Evolutionary conservation across 2,113 vertebrate genomes (phyloP).

Genomic region (Puma concolor): DNA sequence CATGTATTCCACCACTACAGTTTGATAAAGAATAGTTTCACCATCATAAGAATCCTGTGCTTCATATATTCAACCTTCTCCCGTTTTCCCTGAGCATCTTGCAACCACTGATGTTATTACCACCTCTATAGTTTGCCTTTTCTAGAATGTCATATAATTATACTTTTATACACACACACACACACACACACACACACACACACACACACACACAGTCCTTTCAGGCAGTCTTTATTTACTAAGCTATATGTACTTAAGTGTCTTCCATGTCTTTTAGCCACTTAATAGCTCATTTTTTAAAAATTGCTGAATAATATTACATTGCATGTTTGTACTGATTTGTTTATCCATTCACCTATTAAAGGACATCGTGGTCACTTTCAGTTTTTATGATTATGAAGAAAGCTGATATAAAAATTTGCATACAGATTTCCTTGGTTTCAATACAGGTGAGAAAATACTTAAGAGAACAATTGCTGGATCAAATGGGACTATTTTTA

Average conservation of each 20-base stretch:
- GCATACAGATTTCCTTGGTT: not conserved
- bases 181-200: too few relatives aligned
- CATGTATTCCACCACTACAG: not conserved
- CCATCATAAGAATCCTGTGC: not conserved
- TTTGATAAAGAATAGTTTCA: not conserved
- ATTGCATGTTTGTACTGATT: not conserved
- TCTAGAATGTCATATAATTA: not conserved
- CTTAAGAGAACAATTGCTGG: not conserved
- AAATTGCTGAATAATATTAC: not conserved
- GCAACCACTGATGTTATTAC: not conserved
- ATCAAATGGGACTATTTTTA: not conserved
- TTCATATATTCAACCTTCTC: not conserved
- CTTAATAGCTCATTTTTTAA: not conserved
- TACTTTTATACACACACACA: not conserved
- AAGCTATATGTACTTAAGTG: not conserved
- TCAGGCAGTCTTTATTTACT: not conserved
- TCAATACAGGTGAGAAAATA: not conserved
- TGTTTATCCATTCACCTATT: not conserved
- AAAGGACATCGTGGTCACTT: not conserved
- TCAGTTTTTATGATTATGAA: not conserved
- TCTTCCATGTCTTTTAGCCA: not conserved
- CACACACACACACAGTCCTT: not conserved
- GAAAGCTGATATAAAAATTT: not conserved
- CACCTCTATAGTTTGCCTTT: not conserved
- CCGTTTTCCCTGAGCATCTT: not conserved